A percentile compares a stretch with the other conserved stretches of the same genome.
phyloP scores from a whole-genome alignment of 2,888 invertebrate species.

The Synergus itoensis region DNA sequence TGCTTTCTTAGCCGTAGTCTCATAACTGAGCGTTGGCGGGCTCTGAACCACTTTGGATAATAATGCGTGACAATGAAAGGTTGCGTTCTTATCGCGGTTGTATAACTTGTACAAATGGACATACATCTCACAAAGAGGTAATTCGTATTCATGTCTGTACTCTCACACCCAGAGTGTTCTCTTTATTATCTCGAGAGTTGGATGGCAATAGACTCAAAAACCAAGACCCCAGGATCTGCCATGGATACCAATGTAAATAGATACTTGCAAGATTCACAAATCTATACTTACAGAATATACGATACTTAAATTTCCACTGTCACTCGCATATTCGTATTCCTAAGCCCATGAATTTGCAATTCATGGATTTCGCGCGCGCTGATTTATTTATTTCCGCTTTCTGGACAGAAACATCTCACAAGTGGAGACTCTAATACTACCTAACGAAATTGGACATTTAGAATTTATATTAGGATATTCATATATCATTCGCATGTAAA shows the following conservation, averaged over 20 bases:
- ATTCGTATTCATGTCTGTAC: conserved; percentile 1
- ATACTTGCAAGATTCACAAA: conserved; percentile 25
- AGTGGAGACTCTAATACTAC: conserved; percentile 20
- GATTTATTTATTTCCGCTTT: conserved; percentile 42
- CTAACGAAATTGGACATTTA: conserved; percentile 38
- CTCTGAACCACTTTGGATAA: conserved; percentile 3
- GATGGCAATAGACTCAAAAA: conserved; percentile 30
- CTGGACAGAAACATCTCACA: conserved; percentile 40
- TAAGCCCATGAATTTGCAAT: conserved; percentile 31
- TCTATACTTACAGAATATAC: not conserved
- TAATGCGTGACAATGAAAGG: conserved; percentile 1
- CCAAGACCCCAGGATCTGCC: not conserved
- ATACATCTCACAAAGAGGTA: not conserved
- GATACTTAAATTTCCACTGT: not conserved
- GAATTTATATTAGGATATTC: conserved; percentile 41
- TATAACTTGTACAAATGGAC: conserved; percentile 7
- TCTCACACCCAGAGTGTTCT: conserved; percentile 19
- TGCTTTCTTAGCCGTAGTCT: not conserved
- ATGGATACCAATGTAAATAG: conserved; percentile 37
- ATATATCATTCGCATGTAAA: conserved; percentile 41
- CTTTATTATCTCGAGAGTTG: conserved; percentile 21
- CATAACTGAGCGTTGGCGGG: not conserved
- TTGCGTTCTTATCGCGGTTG: not conserved
- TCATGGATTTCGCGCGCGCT: conserved; percentile 31
- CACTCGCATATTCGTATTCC: not conserved